Base-by-base conservation (phyloP, 2,888 invertebrate genomes). In the Mellilla xanthometata region DNA sequence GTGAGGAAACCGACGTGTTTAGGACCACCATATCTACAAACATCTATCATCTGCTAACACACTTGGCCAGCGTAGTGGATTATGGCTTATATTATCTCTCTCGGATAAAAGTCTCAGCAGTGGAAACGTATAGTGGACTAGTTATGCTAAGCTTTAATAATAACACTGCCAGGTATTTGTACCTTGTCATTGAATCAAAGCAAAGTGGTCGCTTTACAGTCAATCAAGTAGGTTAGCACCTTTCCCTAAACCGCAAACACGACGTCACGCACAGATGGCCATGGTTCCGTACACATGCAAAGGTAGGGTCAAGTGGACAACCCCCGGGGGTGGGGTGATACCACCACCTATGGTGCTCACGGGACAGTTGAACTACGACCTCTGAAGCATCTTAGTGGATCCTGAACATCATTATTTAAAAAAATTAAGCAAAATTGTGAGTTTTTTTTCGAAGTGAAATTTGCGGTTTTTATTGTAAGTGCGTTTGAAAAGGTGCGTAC, bases 221-320 rank as follows among this genome's bases (percentile, higher is more conserved):
- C 39, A 50, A 52, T 54, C 52, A 54, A 47, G 33, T 27, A 45
- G 45, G 28, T 42, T 43, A 45, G 31, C 49, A 48, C 46, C 35
- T 36, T 44, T 35, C 23, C 26, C 11, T 23, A 42, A 45, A 43
- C 49, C 43, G 31, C 48, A 41, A 47, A 30, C 15, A 35, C 5
- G 6, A 12, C 49, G 81, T 79, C 81, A 86, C 80, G 85, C 80
- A 72, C 69, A 68, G 80, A 76, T 82, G 80, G 69, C 71, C 41
- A 40, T 10, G 24, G 47, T 82, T 24, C 8, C 2, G 2, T n/a
- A 7, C 4, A 74, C 68, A 72, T 69, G 70, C 69, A 70, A 76
- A 70, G 68, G 71, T 52, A 58, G 78, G 81, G 83, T 88, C 83
- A 88, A 85, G 80, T 86, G 78, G 72, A 65, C 78, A 82, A 83